Evolutionary conservation across 2,113 vertebrate species (phyloP), one percentile per base, ranked within the genome.

Genomic region (Bubo scandiacus): DNA sequence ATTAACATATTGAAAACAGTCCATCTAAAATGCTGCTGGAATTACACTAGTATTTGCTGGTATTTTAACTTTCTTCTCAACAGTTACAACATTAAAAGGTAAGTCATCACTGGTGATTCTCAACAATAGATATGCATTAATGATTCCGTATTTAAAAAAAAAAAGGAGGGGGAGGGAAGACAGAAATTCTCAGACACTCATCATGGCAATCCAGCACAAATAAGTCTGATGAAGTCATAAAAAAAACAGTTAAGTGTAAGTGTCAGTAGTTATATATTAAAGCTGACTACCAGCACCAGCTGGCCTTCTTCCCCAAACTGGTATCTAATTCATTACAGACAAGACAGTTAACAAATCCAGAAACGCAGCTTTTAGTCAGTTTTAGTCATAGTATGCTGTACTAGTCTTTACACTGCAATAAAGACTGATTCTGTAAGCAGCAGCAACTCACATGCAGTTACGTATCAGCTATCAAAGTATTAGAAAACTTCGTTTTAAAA

Each of bases 1-100:
- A 91, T 86, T 73, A 92, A 71, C 74, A 73, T 38, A 25, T 79
- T 94, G 62, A 92, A 91, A 95, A 86, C 10, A 91, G 55, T 55
- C 79, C 15, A 20, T 45, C 81, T 75, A 84, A 81, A 94, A 67
- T 4, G 13, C 58, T 73, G 72, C 68, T 90, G 94, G 92, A 96
- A 90, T 95, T 86, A 95, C 42, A 29, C 66, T 93, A 89, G 92
- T 94, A 93, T 95, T 96, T 96, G 90, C 96, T 96, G 96, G 93
- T 94, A 96, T 92, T 95, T 78, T 79, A 86, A 81, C 38, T 38
- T 86, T 58, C 59, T 82, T 43, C 59, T 88, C 90, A 84, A 59
- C 38, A 47, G 85, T 84, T 89, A 49, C 12, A 62, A 17, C 12
- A 34, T 29, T 30, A 72, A 88, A 87, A 73, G 57, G 25, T 40